These are phyloP conservation scores for Oreonectes daqikongensis DNA, from an alignment of 2,797 vertebrate genomes.

Conservation along the genomic window DNA sequence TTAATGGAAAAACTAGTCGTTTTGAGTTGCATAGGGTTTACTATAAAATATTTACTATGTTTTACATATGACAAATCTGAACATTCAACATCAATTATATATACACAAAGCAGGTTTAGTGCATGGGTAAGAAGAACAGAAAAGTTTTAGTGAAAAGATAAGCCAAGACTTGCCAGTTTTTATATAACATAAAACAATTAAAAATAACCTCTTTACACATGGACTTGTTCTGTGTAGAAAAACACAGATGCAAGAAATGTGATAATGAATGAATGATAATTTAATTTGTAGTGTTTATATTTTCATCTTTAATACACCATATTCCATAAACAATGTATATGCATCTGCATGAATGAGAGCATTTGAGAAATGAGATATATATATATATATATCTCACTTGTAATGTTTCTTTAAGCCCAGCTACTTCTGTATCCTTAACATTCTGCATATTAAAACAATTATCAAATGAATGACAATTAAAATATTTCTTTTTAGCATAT, in stretches of 20 bases:
- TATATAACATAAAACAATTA: background rate
- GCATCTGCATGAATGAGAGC: background rate
- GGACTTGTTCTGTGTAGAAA: background rate
- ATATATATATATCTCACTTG: no score
- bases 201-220: background rate
- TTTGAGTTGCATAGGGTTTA: conserved; percentile 26
- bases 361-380: background rate
- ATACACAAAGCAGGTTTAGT: background rate
- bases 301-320: background rate
- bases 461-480: no score
- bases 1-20: background rate
- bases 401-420: background rate
- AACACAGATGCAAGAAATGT: background rate
- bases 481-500: no score
- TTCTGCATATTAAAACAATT: no score
- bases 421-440: no score
- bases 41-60: conserved; percentile 44
- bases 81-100: conserved; percentile 26
- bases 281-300: conserved; percentile 1
- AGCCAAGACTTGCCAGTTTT: background rate
- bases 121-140: background rate
- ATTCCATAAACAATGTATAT: background rate
- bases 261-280: background rate
- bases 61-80: conserved; percentile 49
- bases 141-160: background rate